A percentile compares a stretch with the other conserved stretches of the same genome.
Evolutionary conservation across 2,888 invertebrate species (phyloP).

Genomic region (Apamea monoglypha): DNA sequence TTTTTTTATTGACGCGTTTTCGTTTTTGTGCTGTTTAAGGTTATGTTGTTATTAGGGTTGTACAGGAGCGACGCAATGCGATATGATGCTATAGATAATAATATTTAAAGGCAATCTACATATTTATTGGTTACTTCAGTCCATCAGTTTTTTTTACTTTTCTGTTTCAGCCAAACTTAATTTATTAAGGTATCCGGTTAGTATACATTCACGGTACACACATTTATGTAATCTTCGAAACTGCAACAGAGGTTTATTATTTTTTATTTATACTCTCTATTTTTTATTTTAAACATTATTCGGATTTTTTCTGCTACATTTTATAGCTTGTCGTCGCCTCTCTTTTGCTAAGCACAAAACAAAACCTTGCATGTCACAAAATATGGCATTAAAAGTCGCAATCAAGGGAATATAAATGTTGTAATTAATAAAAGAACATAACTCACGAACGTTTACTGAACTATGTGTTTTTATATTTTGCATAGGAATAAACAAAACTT

Average conservation of each 20-base stretch:
- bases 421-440: constrained; percentile 64
- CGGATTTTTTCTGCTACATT: neutral
- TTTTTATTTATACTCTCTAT: neutral
- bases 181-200: neutral
- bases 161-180: neutral
- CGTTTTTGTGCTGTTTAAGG: constrained; percentile 52
- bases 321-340: constrained; percentile 8
- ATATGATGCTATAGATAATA: constrained; percentile 18
- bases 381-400: constrained; percentile 52
- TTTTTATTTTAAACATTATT: neutral
- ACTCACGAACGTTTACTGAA: constrained; percentile 60
- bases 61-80: constrained; percentile 14
- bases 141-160: neutral
- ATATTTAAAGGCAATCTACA: neutral
- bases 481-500: constrained; percentile 12
- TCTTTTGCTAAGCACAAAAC: constrained; percentile 22
- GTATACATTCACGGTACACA: neutral
- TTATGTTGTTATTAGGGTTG: constrained; percentile 35
- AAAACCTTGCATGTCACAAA: constrained; percentile 61
- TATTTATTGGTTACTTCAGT: neutral
- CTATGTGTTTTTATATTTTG: constrained; percentile 18
- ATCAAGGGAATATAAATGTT: constrained; percentile 61
- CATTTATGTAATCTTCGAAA: neutral
- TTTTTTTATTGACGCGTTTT: constrained; percentile 67
- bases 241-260: neutral